A percentile compares a stretch with the other conserved stretches of the same genome.
phyloP scores from a whole-genome alignment of 1,140 invertebrate species.

The Drosophila auraria region DNA sequence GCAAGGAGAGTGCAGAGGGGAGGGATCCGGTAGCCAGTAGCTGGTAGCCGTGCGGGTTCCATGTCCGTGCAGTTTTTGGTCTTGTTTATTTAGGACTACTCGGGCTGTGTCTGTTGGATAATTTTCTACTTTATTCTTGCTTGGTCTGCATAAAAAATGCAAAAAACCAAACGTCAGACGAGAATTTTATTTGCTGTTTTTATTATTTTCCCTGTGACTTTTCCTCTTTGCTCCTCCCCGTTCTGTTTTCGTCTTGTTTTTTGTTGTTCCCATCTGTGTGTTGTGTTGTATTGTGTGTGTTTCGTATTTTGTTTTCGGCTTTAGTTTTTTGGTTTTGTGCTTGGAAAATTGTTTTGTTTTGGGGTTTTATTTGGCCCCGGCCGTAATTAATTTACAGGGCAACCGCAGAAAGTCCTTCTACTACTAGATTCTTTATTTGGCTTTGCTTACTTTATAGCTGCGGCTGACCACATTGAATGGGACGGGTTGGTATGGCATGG shows the following conservation, averaged over 20 bases:
- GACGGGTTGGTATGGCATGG: constrained; percentile 7
- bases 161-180: constrained; percentile 60
- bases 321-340: constrained; percentile 30
- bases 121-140: constrained; percentile 58
- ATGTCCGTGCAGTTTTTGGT: constrained; percentile 73
- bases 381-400: constrained; percentile 73
- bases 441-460: constrained; percentile 56
- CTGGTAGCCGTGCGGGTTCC: constrained; percentile 19
- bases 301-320: constrained; percentile 31
- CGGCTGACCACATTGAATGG: constrained; percentile 30
- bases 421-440: constrained; percentile 50
- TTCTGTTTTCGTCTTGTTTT: not conserved
- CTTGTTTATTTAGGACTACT: constrained; percentile 78
- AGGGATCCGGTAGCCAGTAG: not conserved
- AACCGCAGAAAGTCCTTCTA: constrained; percentile 51
- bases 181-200: constrained; percentile 60
- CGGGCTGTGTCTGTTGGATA: constrained; percentile 57
- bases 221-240: not conserved
- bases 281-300: not conserved
- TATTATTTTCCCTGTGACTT: constrained; percentile 44
- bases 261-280: constrained; percentile 3
- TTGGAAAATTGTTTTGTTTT: constrained; percentile 51
- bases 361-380: constrained; percentile 39
- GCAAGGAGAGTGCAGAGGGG: not conserved
- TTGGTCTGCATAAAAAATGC: constrained; percentile 74